A percentile compares a stretch with the other conserved stretches of the same genome.
Conservation (phyloP, 2,113 vertebrate genomes). For the Cottus gobio region DNA sequence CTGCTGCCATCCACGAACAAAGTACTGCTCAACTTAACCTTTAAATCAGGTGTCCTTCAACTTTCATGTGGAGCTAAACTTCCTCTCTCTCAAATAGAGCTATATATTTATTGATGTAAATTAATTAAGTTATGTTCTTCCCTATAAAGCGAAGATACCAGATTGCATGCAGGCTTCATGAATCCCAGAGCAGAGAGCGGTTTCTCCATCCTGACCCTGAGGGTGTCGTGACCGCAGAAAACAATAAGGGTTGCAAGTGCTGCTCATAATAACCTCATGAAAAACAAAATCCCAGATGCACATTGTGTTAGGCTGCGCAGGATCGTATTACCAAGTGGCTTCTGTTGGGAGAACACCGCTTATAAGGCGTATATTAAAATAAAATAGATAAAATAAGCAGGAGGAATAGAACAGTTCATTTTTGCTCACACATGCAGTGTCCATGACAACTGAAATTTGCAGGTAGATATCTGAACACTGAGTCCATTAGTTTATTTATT, state of each 20-base stretch:
- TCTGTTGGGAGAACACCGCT: not conserved
- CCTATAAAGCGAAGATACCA: not conserved
- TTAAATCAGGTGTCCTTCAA: not conserved
- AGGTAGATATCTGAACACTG: constrained; percentile 16
- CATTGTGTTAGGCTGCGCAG: constrained; percentile 13
- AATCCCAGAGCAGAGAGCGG: constrained; percentile 47
- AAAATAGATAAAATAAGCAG: not conserved
- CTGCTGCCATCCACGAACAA: not conserved
- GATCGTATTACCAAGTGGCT: not conserved
- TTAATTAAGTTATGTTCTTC: not conserved
- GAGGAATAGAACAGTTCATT: not conserved
- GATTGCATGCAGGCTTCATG: constrained; percentile 24
- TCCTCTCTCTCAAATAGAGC: not conserved
- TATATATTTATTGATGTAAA: not conserved
- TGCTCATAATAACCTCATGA: not conserved
- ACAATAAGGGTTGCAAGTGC: not conserved
- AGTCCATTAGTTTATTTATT: constrained; percentile 12
- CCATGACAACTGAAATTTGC: constrained; percentile 35
- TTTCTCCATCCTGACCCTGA: not conserved
- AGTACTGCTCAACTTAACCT: not conserved
- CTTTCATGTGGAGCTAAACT: not conserved
- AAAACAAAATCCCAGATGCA: constrained; percentile 9
- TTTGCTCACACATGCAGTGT: not conserved
- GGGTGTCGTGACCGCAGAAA: constrained; percentile 52
- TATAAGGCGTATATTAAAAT: not conserved